Evolutionary conservation across 2,113 vertebrate species (phyloP).

Genomic region (Tamias sibiricus): DNA sequence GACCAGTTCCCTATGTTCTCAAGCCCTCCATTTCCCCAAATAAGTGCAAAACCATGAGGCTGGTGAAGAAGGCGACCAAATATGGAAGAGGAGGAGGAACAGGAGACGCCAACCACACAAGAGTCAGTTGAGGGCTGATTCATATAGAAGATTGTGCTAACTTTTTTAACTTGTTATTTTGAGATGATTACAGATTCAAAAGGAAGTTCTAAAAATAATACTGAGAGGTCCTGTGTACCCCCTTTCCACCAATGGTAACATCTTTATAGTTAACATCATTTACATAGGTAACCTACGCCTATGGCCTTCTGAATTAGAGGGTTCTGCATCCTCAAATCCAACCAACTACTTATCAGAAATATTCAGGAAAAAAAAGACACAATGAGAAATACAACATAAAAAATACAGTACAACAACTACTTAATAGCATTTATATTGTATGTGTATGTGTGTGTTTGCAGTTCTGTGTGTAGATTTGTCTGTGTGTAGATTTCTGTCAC

Average conservation of each 20-base stretch:
- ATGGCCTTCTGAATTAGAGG: background rate
- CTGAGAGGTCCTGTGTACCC: background rate
- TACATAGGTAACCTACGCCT: background rate
- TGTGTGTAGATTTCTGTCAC: background rate
- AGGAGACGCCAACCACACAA: no score
- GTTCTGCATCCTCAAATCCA: background rate
- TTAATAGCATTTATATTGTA: background rate
- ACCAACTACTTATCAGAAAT: background rate
- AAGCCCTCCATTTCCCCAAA: background rate
- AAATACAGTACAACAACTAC: background rate
- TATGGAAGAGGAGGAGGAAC: background rate
- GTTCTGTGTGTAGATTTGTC: background rate
- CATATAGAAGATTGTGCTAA: background rate
- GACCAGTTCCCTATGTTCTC: background rate
- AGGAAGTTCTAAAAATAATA: slow-evolving; percentile 18
- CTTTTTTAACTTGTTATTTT: slow-evolving; percentile 9
- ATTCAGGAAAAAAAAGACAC: background rate
- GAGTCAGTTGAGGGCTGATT: background rate
- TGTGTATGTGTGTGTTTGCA: background rate
- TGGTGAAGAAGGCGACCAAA: background rate
- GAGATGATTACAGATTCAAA: background rate
- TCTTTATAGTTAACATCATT: background rate
- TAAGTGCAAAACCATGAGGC: background rate
- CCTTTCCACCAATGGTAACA: background rate
- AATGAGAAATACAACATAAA: background rate